Evolutionary conservation across 2,888 invertebrate species (phyloP).

Genomic region (Schizotus pectinicornis): DNA sequence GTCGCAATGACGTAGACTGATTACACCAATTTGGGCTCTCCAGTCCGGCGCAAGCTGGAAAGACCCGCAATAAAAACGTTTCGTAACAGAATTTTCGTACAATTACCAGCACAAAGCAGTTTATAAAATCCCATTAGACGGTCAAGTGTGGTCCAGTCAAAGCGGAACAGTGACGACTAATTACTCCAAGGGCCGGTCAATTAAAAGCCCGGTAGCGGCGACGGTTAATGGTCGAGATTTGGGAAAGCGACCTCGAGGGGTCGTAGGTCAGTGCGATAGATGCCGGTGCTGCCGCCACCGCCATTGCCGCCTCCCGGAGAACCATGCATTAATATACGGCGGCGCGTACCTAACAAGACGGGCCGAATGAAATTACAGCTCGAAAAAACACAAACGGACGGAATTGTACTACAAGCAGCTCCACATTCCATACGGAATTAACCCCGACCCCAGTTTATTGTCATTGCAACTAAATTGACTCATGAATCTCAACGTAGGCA

Average conservation of each 20-base stretch:
- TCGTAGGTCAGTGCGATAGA: slow-evolving; percentile 41
- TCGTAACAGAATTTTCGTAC: slow-evolving; percentile 36
- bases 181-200: slow-evolving; percentile 50
- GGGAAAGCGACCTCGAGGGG: slow-evolving; percentile 43
- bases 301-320: slow-evolving; percentile 12
- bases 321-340: slow-evolving; percentile 13
- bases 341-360: slow-evolving; percentile 11
- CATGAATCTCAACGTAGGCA: slow-evolving; percentile 53
- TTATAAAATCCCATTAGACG: slow-evolving; percentile 45
- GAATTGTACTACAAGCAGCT: slow-evolving; percentile 31
- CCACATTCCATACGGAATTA: slow-evolving; percentile 47
- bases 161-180: slow-evolving; percentile 42
- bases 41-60: too few relatives aligned
- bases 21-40: too few relatives aligned
- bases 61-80: slow-evolving; percentile 33
- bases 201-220: slow-evolving; percentile 42
- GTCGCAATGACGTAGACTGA: too few relatives aligned
- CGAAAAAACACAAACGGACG: slow-evolving; percentile 19
- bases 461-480: slow-evolving; percentile 57
- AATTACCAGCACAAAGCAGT: slow-evolving; percentile 40
- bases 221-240: slow-evolving; percentile 45
- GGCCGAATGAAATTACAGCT: slow-evolving; percentile 24
- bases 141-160: slow-evolving; percentile 36
- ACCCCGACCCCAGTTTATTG: slow-evolving; percentile 49
- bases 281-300: slow-evolving; percentile 20